phyloP scores from a whole-genome alignment of 2,888 invertebrate species.

The Acleris sparsana region DNA sequence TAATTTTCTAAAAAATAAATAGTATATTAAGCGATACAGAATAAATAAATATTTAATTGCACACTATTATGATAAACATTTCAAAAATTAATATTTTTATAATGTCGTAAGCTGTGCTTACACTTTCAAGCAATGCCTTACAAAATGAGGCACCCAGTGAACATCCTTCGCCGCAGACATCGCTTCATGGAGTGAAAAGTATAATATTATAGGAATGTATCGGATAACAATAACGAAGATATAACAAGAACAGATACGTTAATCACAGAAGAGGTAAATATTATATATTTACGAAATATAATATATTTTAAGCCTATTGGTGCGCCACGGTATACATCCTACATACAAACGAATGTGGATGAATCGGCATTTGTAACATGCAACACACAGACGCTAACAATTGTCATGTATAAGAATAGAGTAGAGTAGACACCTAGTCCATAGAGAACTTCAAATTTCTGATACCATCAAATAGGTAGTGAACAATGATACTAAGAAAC shows the following conservation, averaged over 20 bases:
- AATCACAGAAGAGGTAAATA: slow-evolving; percentile 80
- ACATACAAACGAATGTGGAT: slow-evolving; percentile 44
- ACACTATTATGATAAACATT: slow-evolving; percentile 73
- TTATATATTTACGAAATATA: slow-evolving; percentile 72
- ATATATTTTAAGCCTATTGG: slow-evolving; percentile 51
- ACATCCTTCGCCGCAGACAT: slow-evolving; percentile 49
- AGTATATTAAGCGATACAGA: slow-evolving; percentile 77
- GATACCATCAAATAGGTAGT: slow-evolving; percentile 59
- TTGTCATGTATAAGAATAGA: slow-evolving; percentile 33
- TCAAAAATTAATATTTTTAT: slow-evolving; percentile 68
- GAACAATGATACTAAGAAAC: slow-evolving; percentile 71
- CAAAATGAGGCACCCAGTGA: slow-evolving; percentile 68
- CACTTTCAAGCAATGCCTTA: slow-evolving; percentile 56
- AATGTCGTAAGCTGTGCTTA: slow-evolving; percentile 68
- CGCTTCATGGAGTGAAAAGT: slow-evolving; percentile 58
- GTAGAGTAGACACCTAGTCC: slow-evolving; percentile 8
- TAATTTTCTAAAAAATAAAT: slow-evolving; percentile 78
- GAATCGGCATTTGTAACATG: slow-evolving; percentile 8
- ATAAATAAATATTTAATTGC: slow-evolving; percentile 80
- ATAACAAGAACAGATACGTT: slow-evolving; percentile 70
- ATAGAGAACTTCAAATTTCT: slow-evolving; percentile 54
- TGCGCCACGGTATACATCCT: slow-evolving; percentile 54
- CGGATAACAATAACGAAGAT: slow-evolving; percentile 69
- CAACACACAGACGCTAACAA: slow-evolving; percentile 20
- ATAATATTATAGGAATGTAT: slow-evolving; percentile 74